Evolutionary conservation across 2,888 invertebrate species (phyloP).

Genomic region (Busseola fusca): DNA sequence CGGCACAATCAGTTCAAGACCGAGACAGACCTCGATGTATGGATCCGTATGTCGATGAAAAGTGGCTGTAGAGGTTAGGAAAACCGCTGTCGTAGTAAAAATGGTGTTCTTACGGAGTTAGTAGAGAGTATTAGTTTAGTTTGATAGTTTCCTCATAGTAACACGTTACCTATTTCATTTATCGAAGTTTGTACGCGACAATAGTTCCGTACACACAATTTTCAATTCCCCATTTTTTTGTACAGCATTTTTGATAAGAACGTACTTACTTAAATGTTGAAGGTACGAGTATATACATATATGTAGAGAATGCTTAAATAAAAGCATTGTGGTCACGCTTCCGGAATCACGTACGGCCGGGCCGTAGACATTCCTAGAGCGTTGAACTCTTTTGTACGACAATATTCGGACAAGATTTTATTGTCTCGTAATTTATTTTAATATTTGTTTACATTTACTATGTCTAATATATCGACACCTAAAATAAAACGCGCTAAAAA

Average conservation of each 20-base stretch:
- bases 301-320: conserved; percentile 26
- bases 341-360: conserved; percentile 57
- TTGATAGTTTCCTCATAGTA: background rate
- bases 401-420: conserved; percentile 53
- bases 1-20: background rate
- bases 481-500: conserved; percentile 15
- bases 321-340: conserved; percentile 60
- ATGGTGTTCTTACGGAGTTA: conserved; percentile 5
- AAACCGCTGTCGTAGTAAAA: background rate
- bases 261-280: conserved; percentile 2
- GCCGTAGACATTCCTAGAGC: conserved; percentile 65
- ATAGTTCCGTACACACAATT: background rate
- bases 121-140: background rate
- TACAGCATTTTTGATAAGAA: background rate
- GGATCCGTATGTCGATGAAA: conserved; percentile 4
- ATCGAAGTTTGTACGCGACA: background rate
- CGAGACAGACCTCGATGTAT: background rate
- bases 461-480: background rate
- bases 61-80: conserved; percentile 10
- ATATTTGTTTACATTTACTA: conserved; percentile 33
- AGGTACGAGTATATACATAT: conserved; percentile 11
- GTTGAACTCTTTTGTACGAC: conserved; percentile 83
- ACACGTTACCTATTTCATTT: background rate
- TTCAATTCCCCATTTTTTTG: conserved; percentile 1
- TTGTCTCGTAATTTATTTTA: conserved; percentile 26